Evolutionary conservation across 2,888 invertebrate genomes (phyloP).

Genomic region (Phragmatobia fuliginosa): DNA sequence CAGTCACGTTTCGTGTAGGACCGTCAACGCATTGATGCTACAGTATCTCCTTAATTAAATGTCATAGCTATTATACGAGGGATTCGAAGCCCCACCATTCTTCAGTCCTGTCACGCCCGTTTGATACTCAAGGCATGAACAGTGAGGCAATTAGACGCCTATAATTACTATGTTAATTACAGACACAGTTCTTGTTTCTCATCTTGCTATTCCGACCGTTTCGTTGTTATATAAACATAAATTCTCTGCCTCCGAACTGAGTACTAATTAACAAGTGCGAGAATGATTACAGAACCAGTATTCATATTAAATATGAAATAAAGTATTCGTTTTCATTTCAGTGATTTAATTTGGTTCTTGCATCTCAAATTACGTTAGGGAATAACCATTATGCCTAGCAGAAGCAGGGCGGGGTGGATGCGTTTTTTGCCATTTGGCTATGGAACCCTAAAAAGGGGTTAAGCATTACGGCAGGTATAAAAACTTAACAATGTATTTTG

Average conservation of each 20-base stretch:
- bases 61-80: slow-evolving; percentile 58
- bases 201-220: slow-evolving; percentile 75
- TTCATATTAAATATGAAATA: slow-evolving; percentile 39
- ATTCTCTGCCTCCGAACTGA: slow-evolving; percentile 69
- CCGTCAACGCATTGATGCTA: slow-evolving; percentile 57
- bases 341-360: neutral
- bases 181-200: slow-evolving; percentile 80
- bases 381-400: slow-evolving; percentile 21
- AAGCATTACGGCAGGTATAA: slow-evolving; percentile 11
- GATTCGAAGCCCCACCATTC: slow-evolving; percentile 49
- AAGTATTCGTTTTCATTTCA: slow-evolving; percentile 21
- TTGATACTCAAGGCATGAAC: slow-evolving; percentile 82
- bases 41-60: slow-evolving; percentile 74
- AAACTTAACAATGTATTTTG: neutral
- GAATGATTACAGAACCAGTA: slow-evolving; percentile 67
- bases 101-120: slow-evolving; percentile 73
- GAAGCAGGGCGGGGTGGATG: too few relatives aligned
- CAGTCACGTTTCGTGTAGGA: slow-evolving; percentile 40
- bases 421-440: too few relatives aligned
- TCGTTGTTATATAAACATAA: slow-evolving; percentile 79
- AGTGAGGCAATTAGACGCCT: slow-evolving; percentile 83
- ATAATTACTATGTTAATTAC: slow-evolving; percentile 85
- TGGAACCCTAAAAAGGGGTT: too few relatives aligned
- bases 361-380: slow-evolving; percentile 7
- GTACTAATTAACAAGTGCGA: slow-evolving; percentile 72